Conservation (phyloP, 30 jellyfish, hydroid and myxozoan genomes). For the Turritopsis dohrnii region DNA sequence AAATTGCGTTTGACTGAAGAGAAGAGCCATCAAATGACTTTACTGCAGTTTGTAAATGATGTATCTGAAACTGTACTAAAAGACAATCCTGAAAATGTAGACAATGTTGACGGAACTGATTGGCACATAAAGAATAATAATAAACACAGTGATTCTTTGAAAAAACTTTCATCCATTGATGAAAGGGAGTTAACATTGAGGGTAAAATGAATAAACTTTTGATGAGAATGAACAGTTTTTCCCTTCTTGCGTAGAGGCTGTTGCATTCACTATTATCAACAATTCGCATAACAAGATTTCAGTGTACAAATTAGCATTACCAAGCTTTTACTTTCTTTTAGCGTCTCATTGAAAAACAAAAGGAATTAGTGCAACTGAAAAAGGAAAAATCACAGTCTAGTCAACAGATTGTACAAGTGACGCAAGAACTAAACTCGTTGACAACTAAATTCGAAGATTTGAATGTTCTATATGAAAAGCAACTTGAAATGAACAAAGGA, state of each 20-base stretch:
- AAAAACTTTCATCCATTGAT: conserved; percentile 1
- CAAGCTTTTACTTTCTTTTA: not conserved
- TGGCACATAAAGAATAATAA: not conserved
- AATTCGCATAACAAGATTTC: not conserved
- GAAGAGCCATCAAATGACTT: not conserved
- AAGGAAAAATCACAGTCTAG: not conserved
- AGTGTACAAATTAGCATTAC: not conserved
- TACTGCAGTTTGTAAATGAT: not conserved
- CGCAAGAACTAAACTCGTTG: not conserved
- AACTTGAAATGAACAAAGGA: not conserved
- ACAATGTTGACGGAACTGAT: conserved; percentile 3
- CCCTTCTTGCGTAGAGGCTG: too few relatives aligned
- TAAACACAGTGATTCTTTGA: not conserved
- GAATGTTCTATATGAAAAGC: not conserved
- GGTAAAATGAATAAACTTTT: too few relatives aligned
- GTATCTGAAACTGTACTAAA: not conserved
- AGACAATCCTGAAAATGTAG: not conserved
- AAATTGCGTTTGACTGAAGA: not conserved
- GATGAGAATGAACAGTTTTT: too few relatives aligned
- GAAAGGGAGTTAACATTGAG: not conserved
- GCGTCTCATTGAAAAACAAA: not conserved
- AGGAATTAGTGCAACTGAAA: not conserved
- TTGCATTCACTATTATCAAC: not conserved
- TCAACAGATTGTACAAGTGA: not conserved
- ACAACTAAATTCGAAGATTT: not conserved